Base-by-base conservation (phyloP, 2,797 vertebrate genomes). In the Falco berigora region DNA sequence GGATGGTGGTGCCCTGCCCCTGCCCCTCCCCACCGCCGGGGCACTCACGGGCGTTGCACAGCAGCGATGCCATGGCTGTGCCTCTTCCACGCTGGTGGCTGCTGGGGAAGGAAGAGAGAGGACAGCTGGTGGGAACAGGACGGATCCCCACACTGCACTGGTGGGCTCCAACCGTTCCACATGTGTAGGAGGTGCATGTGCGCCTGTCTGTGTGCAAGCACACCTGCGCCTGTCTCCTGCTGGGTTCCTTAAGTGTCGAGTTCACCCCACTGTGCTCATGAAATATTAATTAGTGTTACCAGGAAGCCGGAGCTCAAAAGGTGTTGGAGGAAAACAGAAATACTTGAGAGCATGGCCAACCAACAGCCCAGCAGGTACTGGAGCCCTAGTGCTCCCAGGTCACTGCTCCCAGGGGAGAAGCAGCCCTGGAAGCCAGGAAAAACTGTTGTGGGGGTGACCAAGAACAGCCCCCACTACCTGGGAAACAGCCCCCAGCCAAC, bases 21-120 rank as follows among this genome's bases (percentile, higher is more conserved):
- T 32, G 3, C 17, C 5, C 83, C 74, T 69, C 55, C 69, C 92
- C 67, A 78, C 53, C 0, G 0, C 62, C 1, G 7, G 36, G 27
- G 55, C 95, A 98, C 98, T 98, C 96, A 98, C 98, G 95, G 42
- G 91, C 56, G 4, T 94, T 96, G 94, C 97, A 97, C 62, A 92
- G 93, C 72, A 97, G 92, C 5, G 96, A 97, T 11, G 96, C 87
- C 98, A 98, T 98, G 83, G 90, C 69, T 89, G 78, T 86, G 94
- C 68, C 46, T 73, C 91, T 94, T 97, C 86, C 27, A 3, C 23
- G 9, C 80, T 49, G 91, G 46, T 3, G 3, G 38, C 52, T 1
- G 7, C 79, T 92, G 90, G 25, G 50, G 58, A 93, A 25, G 25
- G 49, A 95, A 91, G 46, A 95, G 25, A 93, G 58, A 88, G 32